Percentiles rank a stretch among this genome's conserved stretches.
These are phyloP conservation scores for Apodemia hepburni DNA, from an alignment of 2,888 invertebrate genomes.

Conservation along the genomic window DNA sequence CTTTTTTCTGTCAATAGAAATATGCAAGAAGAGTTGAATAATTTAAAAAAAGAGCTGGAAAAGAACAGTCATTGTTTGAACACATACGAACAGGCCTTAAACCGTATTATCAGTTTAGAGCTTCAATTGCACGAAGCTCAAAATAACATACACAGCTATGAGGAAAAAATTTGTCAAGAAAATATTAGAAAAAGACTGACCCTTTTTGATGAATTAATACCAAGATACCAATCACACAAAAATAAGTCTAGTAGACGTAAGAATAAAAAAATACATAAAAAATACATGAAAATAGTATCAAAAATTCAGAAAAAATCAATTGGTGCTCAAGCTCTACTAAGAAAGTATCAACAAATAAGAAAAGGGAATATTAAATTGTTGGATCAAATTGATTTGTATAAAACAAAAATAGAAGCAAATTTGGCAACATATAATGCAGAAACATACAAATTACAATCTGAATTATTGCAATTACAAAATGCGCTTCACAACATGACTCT, in stretches of 20 bases:
- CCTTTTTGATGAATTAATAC: not conserved
- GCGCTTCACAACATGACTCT: not conserved
- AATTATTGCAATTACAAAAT: not conserved
- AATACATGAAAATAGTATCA: not conserved
- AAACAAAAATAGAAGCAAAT: not conserved
- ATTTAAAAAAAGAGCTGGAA: not conserved
- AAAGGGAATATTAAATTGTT: not conserved
- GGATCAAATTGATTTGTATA: not conserved
- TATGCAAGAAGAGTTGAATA: not conserved
- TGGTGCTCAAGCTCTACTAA: not conserved
- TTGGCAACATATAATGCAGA: not conserved
- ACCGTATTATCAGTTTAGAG: not conserved
- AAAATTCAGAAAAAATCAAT: not conserved
- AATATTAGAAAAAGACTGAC: not conserved
- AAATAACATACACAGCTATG: not conserved
- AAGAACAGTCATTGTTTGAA: not conserved
- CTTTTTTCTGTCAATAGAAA: not conserved
- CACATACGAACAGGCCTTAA: not conserved
- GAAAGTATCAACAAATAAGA: not conserved
- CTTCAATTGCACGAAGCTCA: not conserved
- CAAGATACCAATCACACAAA: not conserved
- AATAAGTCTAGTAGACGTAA: not conserved
- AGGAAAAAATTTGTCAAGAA: not conserved
- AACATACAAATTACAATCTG: slow-evolving; percentile 1
- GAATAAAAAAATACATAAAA: not conserved